A percentile compares a stretch with the other conserved stretches of the same genome.
phyloP scores from a whole-genome alignment of 2,888 invertebrate genomes.

The Meiosimyza decipiens region DNA sequence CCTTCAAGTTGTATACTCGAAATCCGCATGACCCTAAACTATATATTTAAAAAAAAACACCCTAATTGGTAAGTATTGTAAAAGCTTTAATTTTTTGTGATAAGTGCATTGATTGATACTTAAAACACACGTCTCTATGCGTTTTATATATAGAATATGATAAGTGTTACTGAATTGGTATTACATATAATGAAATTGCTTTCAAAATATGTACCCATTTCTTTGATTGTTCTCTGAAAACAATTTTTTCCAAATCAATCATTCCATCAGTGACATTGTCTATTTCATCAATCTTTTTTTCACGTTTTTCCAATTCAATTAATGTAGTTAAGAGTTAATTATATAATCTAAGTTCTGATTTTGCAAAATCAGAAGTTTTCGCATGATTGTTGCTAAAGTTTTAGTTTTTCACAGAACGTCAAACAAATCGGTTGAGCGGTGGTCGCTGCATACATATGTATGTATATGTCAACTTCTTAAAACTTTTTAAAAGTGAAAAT shows the following conservation, averaged over 20 bases:
- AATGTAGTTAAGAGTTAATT: slow-evolving; percentile 23
- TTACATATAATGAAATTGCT: not conserved
- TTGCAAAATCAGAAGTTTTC: slow-evolving; percentile 27
- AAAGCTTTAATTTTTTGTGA: not conserved
- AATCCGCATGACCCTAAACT: too few relatives aligned
- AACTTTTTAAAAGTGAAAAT: too few relatives aligned
- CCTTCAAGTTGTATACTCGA: too few relatives aligned
- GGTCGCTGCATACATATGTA: too few relatives aligned
- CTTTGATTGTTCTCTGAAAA: not conserved
- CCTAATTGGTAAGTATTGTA: too few relatives aligned
- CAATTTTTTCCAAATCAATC: slow-evolving; percentile 37
- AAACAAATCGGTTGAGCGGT: slow-evolving; percentile 42
- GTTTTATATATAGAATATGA: not conserved
- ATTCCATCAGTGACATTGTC: slow-evolving; percentile 19
- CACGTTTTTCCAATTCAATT: slow-evolving; percentile 21
- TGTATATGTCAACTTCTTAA: too few relatives aligned
- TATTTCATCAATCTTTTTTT: slow-evolving; percentile 33
- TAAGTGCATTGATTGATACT: not conserved
- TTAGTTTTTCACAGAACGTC: slow-evolving; percentile 52
- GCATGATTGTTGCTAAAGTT: too few relatives aligned
- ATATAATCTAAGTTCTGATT: slow-evolving; percentile 3
- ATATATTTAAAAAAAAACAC: too few relatives aligned
- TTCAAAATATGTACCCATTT: too few relatives aligned
- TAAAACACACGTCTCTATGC: not conserved
- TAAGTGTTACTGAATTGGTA: not conserved